A percentile compares a stretch with the other conserved stretches of the same genome.
Conservation (phyloP, 2,113 vertebrate species). For the Eretmodus cyanostictus region DNA sequence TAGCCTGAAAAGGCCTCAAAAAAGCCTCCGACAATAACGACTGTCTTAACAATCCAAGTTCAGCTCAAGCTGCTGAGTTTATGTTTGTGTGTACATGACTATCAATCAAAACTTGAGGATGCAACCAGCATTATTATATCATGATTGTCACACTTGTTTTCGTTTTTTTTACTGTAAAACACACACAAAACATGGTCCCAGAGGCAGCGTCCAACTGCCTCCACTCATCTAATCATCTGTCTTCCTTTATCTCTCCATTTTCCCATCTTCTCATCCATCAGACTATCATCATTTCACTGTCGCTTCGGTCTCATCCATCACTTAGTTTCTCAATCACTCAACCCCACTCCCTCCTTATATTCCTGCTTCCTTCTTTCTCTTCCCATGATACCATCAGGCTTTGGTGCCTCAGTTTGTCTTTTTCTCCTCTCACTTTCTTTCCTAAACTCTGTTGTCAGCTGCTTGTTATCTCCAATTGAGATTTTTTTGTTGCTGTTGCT, state of each 20-base stretch:
- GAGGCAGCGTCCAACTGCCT: constrained; percentile 26
- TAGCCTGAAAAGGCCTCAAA: neutral
- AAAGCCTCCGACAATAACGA: neutral
- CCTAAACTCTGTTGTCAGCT: constrained; percentile 19
- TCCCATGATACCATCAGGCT: constrained; percentile 29
- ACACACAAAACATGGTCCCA: neutral
- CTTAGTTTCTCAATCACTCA: constrained; percentile 45
- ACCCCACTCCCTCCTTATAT: constrained; percentile 10
- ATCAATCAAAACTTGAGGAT: constrained; percentile 12
- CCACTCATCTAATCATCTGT: constrained; percentile 47
- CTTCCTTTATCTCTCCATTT: constrained; percentile 54
- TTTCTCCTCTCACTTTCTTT: constrained; percentile 5
- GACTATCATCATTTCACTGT: constrained; percentile 45
- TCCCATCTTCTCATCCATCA: constrained; percentile 55
- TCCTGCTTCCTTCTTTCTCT: constrained; percentile 1
- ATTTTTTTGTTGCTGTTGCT: constrained; percentile 4
- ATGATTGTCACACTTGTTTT: constrained; percentile 6
- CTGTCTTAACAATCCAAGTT: neutral
- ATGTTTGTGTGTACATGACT: neutral
- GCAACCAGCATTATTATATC: neutral
- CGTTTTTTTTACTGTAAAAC: neutral
- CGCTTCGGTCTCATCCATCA: constrained; percentile 59
- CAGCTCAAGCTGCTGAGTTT: neutral
- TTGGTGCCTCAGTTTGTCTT: constrained; percentile 21
- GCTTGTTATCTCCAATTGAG: constrained; percentile 10